These are phyloP conservation scores for Macrophya annulata DNA, from an alignment of 2,888 invertebrate species.

Conservation along the genomic window DNA sequence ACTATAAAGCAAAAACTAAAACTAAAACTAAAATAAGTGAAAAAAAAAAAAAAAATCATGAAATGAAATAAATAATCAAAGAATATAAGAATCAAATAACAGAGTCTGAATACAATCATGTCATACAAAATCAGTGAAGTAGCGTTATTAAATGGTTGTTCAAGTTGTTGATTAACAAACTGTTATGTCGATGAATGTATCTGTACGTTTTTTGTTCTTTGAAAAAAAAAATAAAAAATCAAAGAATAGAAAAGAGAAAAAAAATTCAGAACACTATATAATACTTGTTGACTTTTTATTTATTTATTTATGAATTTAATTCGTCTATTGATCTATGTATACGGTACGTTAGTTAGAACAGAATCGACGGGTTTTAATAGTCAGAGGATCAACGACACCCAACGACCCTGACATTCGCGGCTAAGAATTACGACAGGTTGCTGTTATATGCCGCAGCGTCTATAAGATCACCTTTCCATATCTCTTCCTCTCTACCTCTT, in stretches of 20 bases:
- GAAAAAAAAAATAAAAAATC: no score
- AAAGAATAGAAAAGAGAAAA: background rate
- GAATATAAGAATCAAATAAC: background rate
- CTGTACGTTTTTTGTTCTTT: background rate
- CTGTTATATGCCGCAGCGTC: background rate
- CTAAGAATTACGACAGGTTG: constrained; percentile 47
- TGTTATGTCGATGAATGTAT: background rate
- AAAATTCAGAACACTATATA: background rate
- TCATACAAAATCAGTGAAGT: background rate
- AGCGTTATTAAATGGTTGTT: background rate
- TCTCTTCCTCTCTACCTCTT: constrained; percentile 21
- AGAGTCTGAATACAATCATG: background rate
- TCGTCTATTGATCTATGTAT: background rate
- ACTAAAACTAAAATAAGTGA: background rate
- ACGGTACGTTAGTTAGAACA: background rate
- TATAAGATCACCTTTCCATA: constrained; percentile 25
- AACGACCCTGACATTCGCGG: constrained; percentile 54
- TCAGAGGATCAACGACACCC: constrained; percentile 52
- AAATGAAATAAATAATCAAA: no score
- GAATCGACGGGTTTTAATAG: constrained; percentile 28
- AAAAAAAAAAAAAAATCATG: background rate
- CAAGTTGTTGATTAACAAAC: background rate
- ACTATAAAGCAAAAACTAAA: background rate
- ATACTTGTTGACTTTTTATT: background rate
- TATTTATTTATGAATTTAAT: background rate